Base-by-base conservation (phyloP, 2,797 vertebrate genomes). In the Scarus forsteni region DNA sequence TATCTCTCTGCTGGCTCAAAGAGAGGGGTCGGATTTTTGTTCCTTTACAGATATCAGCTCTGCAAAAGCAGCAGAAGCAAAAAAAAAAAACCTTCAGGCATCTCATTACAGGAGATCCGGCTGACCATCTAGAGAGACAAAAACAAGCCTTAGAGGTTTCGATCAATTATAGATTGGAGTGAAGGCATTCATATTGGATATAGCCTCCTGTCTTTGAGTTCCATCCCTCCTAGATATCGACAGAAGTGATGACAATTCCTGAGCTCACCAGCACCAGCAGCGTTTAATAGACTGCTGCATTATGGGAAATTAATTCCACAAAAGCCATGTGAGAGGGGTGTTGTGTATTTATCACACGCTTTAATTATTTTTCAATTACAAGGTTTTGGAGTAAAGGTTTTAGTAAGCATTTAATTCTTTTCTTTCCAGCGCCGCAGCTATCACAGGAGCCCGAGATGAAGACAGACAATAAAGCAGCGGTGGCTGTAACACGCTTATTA, bases 121-220 rank as follows among this genome's bases (percentile, higher is more conserved):
- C 79, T 86, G 85, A 85, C 82, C 85, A 81, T 80, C 60, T 36
- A 59, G 16, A 70, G 71, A 67, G 71, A 84, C 79, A 71, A 81
- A 79, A 81, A 72, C 70, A 70, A 80, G 76, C 74, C 77, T 74
- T 10, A 11, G 43, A 45, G 76, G 81, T 70, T 49, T 58, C 63
- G 79, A 87, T 89, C 83, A 90, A 80, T 82, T 85, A 84, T 81
- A 65, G 81, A 88, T 87, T 75, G 80, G 56, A 85, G 71, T 58
- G 76, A 84, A 82, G 69, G 58, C 68, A 73, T 80, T 86, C 62
- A 61, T 77, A 84, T 36, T 60, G 49, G 51, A 83, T 65, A 61
- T n/a, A 44, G 61, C 53, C 39, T 15, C 77, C 56, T 77, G 59
- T 81, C 50, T 80, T 62, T 68, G 64, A 42, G 61, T 83, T 75